phyloP scores from a whole-genome alignment of 2,113 vertebrate species.

The Pao palembangensis region DNA sequence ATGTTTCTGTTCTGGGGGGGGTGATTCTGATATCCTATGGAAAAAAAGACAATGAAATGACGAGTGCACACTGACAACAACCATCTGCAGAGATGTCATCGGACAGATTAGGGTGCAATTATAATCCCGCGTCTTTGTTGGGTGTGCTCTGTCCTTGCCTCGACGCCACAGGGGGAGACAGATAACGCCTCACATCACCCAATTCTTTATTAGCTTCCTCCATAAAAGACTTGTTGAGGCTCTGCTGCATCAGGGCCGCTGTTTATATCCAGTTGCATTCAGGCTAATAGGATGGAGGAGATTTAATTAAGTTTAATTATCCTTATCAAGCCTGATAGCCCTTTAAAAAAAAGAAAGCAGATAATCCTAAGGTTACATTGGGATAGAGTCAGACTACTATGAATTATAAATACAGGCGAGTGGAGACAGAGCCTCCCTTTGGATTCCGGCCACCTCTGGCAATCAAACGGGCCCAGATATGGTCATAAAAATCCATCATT shows the following conservation, averaged over 20 bases:
- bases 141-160: no score
- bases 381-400: constrained; percentile 30
- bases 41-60: constrained; percentile 27
- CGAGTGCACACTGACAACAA: constrained; percentile 45
- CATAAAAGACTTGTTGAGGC: constrained; percentile 3
- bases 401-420: constrained; percentile 25
- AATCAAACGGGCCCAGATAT: constrained; percentile 33
- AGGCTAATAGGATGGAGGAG: constrained; percentile 43
- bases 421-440: constrained; percentile 17
- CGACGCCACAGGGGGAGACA: no score
- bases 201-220: constrained; percentile 4
- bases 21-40: constrained; percentile 31
- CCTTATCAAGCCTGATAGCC: constrained; percentile 40
- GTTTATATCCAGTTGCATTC: constrained; percentile 16
- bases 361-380: constrained; percentile 31
- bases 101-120: constrained; percentile 46
- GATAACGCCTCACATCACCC: no score
- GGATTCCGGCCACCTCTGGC: constrained; percentile 20
- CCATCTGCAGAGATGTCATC: constrained; percentile 40
- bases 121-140: background rate
- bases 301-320: constrained; percentile 39
- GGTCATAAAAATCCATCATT: constrained; percentile 21
- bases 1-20: constrained; percentile 10
- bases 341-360: constrained; percentile 41
- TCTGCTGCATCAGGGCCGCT: background rate